Evolutionary conservation across 2,113 vertebrate species (phyloP).

Genomic region (Pachypanchax playfairii): DNA sequence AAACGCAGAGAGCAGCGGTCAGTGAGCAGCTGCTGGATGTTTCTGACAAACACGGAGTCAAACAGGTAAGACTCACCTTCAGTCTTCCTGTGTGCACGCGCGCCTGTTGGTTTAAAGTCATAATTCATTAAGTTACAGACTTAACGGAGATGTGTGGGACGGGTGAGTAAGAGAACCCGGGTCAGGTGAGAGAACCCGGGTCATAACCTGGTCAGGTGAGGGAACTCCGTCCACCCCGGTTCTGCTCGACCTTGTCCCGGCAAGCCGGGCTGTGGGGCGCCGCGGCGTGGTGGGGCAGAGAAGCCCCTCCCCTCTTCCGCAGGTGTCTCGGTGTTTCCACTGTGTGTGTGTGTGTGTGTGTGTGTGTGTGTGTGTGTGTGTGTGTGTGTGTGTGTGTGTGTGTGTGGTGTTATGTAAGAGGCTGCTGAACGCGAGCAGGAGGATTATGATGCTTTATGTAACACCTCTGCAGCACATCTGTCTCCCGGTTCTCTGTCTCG

Average conservation of each 20-base stretch:
- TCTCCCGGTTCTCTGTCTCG: not conserved
- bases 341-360: too few species aligned
- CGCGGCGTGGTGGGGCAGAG: constrained; percentile 12
- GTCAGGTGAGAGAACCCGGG: too few species aligned
- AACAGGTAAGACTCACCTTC: constrained; percentile 41
- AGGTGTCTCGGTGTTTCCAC: not conserved
- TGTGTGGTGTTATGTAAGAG: constrained; percentile 49
- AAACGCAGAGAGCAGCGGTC: not conserved
- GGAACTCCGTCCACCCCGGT: not conserved
- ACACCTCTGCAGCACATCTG: constrained; percentile 32
- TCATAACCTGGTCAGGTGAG: too few species aligned
- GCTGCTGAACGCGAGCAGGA: constrained; percentile 11
- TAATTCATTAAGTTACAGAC: not conserved
- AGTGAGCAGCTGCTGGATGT: not conserved
- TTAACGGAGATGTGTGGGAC: too few species aligned
- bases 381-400: too few species aligned
- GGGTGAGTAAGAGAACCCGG: too few species aligned
- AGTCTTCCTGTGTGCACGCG: not conserved
- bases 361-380: too few species aligned
- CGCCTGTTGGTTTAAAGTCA: not conserved
- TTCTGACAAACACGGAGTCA: constrained; percentile 2
- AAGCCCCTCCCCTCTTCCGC: not conserved
- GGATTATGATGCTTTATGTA: constrained; percentile 58
- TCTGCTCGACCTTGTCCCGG: constrained; percentile 13
- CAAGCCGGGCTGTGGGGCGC: constrained; percentile 9